phyloP scores from a whole-genome alignment of 2,113 vertebrate species.

The Dasyornis broadbenti region DNA sequence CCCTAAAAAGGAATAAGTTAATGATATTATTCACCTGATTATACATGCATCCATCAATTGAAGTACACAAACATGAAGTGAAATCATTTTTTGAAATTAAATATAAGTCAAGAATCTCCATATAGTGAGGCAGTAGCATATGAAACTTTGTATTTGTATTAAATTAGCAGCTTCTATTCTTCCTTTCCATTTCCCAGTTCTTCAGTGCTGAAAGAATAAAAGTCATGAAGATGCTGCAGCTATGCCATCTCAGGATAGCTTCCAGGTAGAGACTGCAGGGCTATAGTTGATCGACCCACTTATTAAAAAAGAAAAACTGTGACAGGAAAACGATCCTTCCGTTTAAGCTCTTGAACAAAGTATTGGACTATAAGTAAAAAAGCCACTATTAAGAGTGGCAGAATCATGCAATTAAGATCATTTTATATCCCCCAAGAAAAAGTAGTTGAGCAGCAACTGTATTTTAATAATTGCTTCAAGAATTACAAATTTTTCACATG shows the following conservation, averaged over 20 bases:
- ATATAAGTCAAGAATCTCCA: neutral
- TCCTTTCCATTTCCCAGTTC: neutral
- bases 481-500: neutral
- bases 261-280: neutral
- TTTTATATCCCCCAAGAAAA: neutral
- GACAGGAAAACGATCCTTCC: neutral
- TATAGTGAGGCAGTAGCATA: neutral
- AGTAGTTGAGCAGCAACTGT: neutral
- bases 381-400: neutral
- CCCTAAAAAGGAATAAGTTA: constrained; percentile 75
- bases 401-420: neutral
- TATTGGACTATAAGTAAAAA: neutral
- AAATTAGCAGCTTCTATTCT: neutral
- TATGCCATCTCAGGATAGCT: neutral
- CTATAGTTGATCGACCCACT: neutral
- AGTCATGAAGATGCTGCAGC: neutral
- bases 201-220: neutral
- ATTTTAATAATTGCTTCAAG: neutral
- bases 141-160: neutral
- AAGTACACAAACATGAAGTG: neutral
- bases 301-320: neutral
- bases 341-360: neutral
- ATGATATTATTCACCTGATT: neutral
- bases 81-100: neutral
- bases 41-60: neutral